phyloP scores from a whole-genome alignment of 1,140 invertebrate genomes.

The Cheumatopsyche charites region DNA sequence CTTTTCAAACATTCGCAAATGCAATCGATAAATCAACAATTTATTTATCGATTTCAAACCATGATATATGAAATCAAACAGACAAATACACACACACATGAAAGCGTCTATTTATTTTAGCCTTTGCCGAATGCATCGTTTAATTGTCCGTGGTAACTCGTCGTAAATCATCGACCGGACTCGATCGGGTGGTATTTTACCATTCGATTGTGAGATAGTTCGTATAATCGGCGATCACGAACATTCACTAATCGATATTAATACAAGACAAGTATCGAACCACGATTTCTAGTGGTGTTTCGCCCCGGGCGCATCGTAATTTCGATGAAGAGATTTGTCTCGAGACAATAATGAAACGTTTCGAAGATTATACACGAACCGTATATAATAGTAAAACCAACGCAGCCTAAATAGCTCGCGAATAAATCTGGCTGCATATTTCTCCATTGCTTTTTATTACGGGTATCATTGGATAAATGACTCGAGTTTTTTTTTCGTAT shows the following conservation, averaged over 20 bases:
- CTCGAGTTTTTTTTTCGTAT: no score
- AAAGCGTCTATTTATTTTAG: no score
- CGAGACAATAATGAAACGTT: constrained; percentile 16
- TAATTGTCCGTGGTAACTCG: background rate
- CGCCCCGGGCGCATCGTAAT: constrained; percentile 22
- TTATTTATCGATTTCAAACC: no score
- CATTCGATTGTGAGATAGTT: constrained; percentile 28
- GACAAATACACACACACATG: no score
- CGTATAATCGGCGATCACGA: constrained; percentile 35
- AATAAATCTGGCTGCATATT: no score
- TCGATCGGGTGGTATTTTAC: constrained; percentile 16
- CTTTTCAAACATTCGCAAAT: no score
- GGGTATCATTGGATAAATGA: no score
- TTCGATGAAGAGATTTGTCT: constrained; percentile 28
- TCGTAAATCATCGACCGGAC: constrained; percentile 20
- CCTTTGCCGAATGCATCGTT: background rate
- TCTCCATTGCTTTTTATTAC: no score
- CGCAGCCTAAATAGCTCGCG: no score
- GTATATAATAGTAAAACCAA: no score
- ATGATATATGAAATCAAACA: no score
- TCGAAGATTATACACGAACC: background rate
- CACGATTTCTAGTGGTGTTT: constrained; percentile 18
- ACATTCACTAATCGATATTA: constrained; percentile 33
- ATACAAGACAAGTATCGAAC: constrained; percentile 18
- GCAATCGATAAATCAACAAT: no score